A percentile compares a stretch with the other conserved stretches of the same genome.
phyloP scores from a whole-genome alignment of 2,888 invertebrate species.

The Trissolcus japonicus region DNA sequence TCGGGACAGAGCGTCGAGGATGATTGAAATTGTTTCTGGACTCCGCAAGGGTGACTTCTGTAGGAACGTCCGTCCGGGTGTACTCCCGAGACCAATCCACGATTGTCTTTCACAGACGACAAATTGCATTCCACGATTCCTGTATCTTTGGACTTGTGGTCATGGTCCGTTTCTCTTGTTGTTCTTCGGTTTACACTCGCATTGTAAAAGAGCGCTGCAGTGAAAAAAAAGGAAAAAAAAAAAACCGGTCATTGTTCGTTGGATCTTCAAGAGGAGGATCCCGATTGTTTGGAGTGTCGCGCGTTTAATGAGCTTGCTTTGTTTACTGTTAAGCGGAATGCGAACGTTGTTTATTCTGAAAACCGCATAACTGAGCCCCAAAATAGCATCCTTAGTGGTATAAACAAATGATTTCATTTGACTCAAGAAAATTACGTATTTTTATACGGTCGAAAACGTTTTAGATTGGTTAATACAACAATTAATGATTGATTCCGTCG shows the following conservation, averaged over 20 bases:
- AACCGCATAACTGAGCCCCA: conserved; percentile 34
- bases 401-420: background rate
- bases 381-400: background rate
- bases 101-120: conserved; percentile 68
- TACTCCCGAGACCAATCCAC: conserved; percentile 63
- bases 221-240: conserved; percentile 31
- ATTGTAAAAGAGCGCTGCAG: conserved; percentile 23
- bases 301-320: conserved; percentile 50
- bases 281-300: conserved; percentile 35
- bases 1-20: conserved; percentile 69
- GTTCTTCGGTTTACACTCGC: conserved; percentile 45
- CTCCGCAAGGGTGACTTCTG: conserved; percentile 51
- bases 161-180: conserved; percentile 52
- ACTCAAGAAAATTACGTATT: no score
- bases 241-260: conserved; percentile 56
- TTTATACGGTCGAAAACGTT: no score
- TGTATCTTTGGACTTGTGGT: conserved; percentile 62
- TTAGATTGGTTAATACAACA: no score
- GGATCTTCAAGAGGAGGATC: conserved; percentile 53
- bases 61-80: conserved; percentile 50
- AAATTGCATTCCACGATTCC: conserved; percentile 70
- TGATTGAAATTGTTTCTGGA: conserved; percentile 74
- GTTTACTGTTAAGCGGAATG: conserved; percentile 42
- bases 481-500: no score
- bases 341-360: conserved; percentile 43